Evolutionary conservation across 2,888 invertebrate genomes (phyloP).

Genomic region (Lasioglossum malachurum): DNA sequence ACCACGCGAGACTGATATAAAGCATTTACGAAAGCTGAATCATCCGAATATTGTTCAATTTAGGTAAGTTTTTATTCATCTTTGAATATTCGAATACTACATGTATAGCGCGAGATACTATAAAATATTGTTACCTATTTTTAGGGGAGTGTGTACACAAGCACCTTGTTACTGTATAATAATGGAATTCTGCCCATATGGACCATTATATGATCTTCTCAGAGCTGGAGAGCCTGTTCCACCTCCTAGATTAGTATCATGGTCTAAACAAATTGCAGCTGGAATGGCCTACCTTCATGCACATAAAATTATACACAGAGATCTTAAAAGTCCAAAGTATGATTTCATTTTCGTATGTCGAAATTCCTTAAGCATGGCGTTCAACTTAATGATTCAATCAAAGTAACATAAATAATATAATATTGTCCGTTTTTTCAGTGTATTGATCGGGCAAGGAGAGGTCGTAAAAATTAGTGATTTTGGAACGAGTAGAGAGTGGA

Average conservation of each 20-base stretch:
- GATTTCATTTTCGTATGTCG: conserved; percentile 74
- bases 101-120: background rate
- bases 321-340: conserved; percentile 99
- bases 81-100: background rate
- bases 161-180: conserved; percentile 97
- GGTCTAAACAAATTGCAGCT: conserved; percentile 97
- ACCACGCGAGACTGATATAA: conserved; percentile 96
- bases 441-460: conserved; percentile 92
- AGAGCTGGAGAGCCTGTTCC: conserved; percentile 93
- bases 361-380: background rate
- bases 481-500: conserved; percentile 97
- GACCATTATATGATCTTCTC: conserved; percentile 96
- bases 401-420: background rate
- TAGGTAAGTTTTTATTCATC: conserved; percentile 85
- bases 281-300: conserved; percentile 99
- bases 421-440: conserved; percentile 86
- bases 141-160: conserved; percentile 96
- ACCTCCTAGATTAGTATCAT: conserved; percentile 94
- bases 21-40: conserved; percentile 95
- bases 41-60: conserved; percentile 98
- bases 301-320: conserved; percentile 98
- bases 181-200: conserved; percentile 99
- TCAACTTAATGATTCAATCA: background rate
- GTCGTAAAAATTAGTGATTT: conserved; percentile 98
- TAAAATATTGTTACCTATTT: conserved; percentile 58